These are phyloP conservation scores for Parotocinclus haroldoi DNA, from an alignment of 2,797 vertebrate species.

Conservation along the genomic window DNA sequence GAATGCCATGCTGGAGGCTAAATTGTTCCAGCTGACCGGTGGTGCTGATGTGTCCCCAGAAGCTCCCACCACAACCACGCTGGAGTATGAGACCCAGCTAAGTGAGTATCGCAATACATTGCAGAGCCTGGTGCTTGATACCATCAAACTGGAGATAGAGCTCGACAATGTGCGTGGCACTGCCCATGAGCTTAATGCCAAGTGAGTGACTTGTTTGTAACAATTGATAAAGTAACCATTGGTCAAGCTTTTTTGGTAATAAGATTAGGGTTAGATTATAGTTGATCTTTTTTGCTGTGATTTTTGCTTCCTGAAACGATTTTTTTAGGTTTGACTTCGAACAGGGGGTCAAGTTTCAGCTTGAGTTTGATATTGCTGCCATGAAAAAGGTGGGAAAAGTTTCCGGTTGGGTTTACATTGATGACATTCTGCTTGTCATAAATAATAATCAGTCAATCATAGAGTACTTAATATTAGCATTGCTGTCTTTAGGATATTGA, in stretches of 20 bases:
- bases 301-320: background rate
- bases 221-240: too few relatives aligned
- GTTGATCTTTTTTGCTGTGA: background rate
- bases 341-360: slow-evolving; percentile 63
- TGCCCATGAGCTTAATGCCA: slow-evolving; percentile 63
- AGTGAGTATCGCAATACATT: slow-evolving; percentile 57
- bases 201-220: slow-evolving; percentile 48
- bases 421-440: background rate
- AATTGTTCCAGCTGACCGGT: slow-evolving; percentile 60
- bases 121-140: slow-evolving; percentile 60
- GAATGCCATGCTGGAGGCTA: slow-evolving; percentile 59
- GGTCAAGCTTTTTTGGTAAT: background rate
- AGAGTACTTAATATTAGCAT: background rate
- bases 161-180: slow-evolving; percentile 62
- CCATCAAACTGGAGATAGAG: slow-evolving; percentile 62
- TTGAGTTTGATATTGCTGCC: slow-evolving; percentile 60
- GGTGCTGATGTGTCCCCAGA: slow-evolving; percentile 55
- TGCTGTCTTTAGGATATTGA: slow-evolving; percentile 57
- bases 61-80: slow-evolving; percentile 43
- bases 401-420: background rate
- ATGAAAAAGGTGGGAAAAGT: slow-evolving; percentile 61
- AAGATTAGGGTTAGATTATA: background rate
- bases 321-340: slow-evolving; percentile 60
- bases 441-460: too few relatives aligned
- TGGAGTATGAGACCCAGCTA: slow-evolving; percentile 60